Evolutionary conservation across 2,113 vertebrate genomes (phyloP).

Genomic region (Alouatta palliata): DNA sequence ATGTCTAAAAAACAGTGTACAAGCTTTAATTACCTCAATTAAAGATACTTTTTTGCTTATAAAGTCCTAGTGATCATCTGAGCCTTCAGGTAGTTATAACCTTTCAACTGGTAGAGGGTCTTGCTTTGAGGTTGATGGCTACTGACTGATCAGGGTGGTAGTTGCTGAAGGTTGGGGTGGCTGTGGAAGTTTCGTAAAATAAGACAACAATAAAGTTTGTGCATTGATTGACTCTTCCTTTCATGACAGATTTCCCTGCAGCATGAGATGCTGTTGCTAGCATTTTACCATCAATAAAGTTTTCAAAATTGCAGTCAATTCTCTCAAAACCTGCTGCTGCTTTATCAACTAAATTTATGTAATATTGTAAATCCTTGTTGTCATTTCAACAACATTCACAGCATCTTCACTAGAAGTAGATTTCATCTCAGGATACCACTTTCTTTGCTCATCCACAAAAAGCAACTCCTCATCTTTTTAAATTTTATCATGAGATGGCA

Average conservation of each 20-base stretch:
- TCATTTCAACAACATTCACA: neutral
- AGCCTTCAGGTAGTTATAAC: neutral
- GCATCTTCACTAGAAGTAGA: neutral
- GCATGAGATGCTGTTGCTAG: neutral
- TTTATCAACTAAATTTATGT: neutral
- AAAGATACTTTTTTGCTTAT: neutral
- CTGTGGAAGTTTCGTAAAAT: neutral
- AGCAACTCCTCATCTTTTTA: neutral
- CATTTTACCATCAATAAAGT: neutral
- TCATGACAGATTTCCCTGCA: neutral
- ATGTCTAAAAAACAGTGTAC: neutral
- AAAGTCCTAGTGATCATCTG: neutral
- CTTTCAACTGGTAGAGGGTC: neutral
- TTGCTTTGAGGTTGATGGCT: neutral
- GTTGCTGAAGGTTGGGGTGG: neutral
- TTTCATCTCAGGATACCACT: neutral
- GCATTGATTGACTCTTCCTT: neutral
- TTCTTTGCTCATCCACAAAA: neutral
- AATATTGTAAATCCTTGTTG: neutral
- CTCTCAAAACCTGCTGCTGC: neutral
- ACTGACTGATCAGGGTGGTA: neutral
- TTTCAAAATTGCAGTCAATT: neutral
- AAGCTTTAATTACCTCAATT: neutral
- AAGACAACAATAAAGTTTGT: neutral
- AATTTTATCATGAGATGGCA: neutral